These are phyloP conservation scores for Spinus olivaceus DNA, from an alignment of 2,797 vertebrate species.

Conservation along the genomic window DNA sequence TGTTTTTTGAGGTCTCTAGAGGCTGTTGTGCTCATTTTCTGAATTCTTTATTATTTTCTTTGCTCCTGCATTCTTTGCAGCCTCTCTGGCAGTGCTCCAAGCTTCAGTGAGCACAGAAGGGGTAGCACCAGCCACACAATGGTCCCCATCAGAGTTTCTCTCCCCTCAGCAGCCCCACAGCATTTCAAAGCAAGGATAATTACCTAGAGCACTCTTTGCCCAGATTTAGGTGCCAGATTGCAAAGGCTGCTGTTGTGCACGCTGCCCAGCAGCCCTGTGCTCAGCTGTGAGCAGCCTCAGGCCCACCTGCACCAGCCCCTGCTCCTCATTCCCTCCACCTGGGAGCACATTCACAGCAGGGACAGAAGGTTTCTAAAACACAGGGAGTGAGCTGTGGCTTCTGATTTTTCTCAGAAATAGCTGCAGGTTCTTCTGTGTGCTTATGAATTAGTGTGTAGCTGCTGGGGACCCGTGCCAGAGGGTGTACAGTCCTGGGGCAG, in stretches of 20 bases:
- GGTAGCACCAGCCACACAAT: rapidly evolving
- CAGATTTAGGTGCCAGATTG: neutral
- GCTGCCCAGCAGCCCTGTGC: rapidly evolving
- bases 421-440: neutral
- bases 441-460: neutral
- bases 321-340: neutral
- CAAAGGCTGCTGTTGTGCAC: rapidly evolving
- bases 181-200: neutral
- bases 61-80: neutral
- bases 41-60: neutral
- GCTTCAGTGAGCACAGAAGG: neutral
- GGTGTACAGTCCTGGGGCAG: rapidly evolving
- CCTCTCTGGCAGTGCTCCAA: neutral
- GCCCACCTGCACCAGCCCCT: neutral
- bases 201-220: neutral
- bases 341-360: neutral
- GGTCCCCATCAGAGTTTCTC: rapidly evolving
- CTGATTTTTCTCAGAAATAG: neutral
- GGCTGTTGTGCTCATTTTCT: neutral
- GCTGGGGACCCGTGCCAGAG: neutral
- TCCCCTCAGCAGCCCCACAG: neutral
- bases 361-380: neutral
- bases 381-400: rapidly evolving
- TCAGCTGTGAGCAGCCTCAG: neutral
- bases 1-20: neutral